These are phyloP conservation scores for Siniperca chuatsi DNA, from an alignment of 2,113 vertebrate genomes.

Conservation along the genomic window DNA sequence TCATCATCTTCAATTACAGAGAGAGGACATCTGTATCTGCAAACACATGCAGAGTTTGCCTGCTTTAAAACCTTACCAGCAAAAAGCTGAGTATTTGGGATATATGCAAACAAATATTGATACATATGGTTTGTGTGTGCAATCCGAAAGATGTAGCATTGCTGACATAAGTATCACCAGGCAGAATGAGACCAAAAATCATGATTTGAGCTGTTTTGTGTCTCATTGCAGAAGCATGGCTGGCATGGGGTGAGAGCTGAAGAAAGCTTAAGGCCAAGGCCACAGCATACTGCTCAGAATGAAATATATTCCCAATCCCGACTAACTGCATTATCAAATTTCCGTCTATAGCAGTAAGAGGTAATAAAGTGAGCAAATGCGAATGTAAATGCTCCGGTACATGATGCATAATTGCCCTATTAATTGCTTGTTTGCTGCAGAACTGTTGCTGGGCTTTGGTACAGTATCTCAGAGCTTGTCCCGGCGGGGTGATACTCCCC, in stretches of 20 bases:
- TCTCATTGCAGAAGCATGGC: slow-evolving; percentile 28
- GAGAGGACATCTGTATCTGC: slow-evolving; percentile 61
- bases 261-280: slow-evolving; percentile 7
- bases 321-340: slow-evolving; percentile 55
- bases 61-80: slow-evolving; percentile 26
- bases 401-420: slow-evolving; percentile 63
- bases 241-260: slow-evolving; percentile 11
- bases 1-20: slow-evolving; percentile 70
- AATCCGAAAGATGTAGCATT: not conserved
- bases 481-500: slow-evolving; percentile 29
- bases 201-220: slow-evolving; percentile 23
- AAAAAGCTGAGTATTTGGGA: slow-evolving; percentile 31
- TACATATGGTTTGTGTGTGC: slow-evolving; percentile 10
- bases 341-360: slow-evolving; percentile 32
- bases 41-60: slow-evolving; percentile 50
- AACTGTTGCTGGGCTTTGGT: slow-evolving; percentile 36
- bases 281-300: slow-evolving; percentile 20
- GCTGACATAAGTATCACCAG: slow-evolving; percentile 18
- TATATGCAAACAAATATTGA: slow-evolving; percentile 41
- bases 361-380: slow-evolving; percentile 60
- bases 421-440: slow-evolving; percentile 72
- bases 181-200: slow-evolving; percentile 13
- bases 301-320: slow-evolving; percentile 45
- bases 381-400: slow-evolving; percentile 50
- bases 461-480: slow-evolving; percentile 41